Evolutionary conservation across 1,140 invertebrate genomes (phyloP), one percentile per base, ranked within the genome.

Genomic region (Penaeus japonicus): DNA sequence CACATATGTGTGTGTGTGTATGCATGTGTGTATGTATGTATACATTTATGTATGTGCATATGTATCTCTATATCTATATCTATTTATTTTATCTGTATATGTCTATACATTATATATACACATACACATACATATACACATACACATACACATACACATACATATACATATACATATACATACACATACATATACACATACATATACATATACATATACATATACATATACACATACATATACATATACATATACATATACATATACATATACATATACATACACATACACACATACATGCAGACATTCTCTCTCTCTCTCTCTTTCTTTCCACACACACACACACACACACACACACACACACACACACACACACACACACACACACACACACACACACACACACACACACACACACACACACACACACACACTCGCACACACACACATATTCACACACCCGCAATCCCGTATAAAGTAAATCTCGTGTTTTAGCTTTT

Each of bases 211-310:
- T 70, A 70, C 22, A 70, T 70, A 70, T 70, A 70, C 22, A 70
- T 70, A 70, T 70, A 70, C 22, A 70, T 65, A 65, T 65, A 65
- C 27, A 65, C 27, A 65, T 65, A 65, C 22, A 22, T 73, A 73
- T 73, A 73, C n/a, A 22, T 73, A 22, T 73, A 73, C n/a, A 73
- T 73, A 73, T 73, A 73, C 32, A 70, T 70, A 65, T 65, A 65
- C 27, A 65, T 65, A 65, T 65, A 65, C 27, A 65, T 65, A 65
- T 65, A 65, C 22, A 17, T 70, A 70, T 70, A 22, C 12, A 70
- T 70, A 70, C 22, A 70, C 22, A 70, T 65, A 65, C 27, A 65
- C 27, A 65, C 7, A 65, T 3, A 65, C 27, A 3, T n/a, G n/a
- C n/a, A n/a, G n/a, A n/a, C n/a, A n/a, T n/a, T n/a, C n/a, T n/a